Evolutionary conservation across 2,113 vertebrate species (phyloP).

Genomic region (Brachypteracias leptosomus): DNA sequence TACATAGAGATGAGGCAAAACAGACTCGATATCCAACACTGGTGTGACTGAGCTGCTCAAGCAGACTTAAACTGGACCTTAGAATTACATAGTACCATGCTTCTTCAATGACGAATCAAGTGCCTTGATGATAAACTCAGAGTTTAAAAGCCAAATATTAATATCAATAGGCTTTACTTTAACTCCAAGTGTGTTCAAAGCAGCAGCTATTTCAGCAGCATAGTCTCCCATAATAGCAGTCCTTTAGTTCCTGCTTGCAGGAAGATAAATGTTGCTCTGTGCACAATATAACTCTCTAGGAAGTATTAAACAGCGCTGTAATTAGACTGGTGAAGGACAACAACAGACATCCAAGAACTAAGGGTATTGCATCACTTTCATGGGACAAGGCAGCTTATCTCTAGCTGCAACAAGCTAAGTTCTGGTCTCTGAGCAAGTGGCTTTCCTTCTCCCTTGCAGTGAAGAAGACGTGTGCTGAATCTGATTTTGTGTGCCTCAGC

Average conservation of each 20-base stretch:
- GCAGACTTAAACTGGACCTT: neutral
- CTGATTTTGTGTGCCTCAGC: slow-evolving; percentile 89
- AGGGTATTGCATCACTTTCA: neutral
- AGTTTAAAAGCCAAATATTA: neutral
- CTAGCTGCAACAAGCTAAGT: neutral
- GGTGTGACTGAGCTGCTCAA: neutral
- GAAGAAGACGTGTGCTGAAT: slow-evolving; percentile 86
- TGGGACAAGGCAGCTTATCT: neutral
- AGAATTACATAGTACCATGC: neutral
- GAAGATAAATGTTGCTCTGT: neutral
- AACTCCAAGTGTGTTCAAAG: neutral
- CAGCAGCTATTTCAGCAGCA: neutral
- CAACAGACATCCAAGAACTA: neutral
- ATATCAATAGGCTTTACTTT: neutral
- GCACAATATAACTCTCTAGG: neutral
- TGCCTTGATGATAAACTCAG: neutral
- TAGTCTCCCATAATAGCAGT: neutral
- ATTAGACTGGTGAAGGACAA: rapidly evolving
- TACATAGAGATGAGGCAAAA: neutral
- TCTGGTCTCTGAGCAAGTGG: neutral
- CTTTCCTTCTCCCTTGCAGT: slow-evolving; percentile 72
- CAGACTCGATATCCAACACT: neutral
- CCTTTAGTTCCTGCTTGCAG: neutral
- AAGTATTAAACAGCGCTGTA: neutral
- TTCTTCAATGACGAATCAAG: neutral